phyloP scores from a whole-genome alignment of 2,113 vertebrate species.

The Barnardius zonarius region DNA sequence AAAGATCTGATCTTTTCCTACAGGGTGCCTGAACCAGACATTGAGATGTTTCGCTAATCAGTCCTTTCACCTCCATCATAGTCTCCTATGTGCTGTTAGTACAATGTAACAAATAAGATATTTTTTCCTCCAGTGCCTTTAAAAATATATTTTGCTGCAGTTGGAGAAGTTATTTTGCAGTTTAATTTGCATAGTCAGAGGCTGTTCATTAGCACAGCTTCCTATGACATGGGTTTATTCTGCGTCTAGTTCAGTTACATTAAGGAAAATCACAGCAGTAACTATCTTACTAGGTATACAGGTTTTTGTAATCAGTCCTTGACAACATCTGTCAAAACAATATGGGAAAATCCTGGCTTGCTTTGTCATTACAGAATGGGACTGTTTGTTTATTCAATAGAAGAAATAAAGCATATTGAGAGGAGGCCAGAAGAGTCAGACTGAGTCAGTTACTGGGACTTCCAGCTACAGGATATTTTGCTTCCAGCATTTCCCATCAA shows the following conservation, averaged over 20 bases:
- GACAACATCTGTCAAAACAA: constrained; percentile 54
- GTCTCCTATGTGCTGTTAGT: neutral
- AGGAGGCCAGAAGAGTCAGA: constrained; percentile 30
- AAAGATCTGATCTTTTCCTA: neutral
- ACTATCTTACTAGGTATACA: constrained; percentile 28
- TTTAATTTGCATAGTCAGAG: constrained; percentile 7
- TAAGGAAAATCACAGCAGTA: neutral
- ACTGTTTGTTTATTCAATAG: constrained; percentile 46
- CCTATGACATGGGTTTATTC: constrained; percentile 13
- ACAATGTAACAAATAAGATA: neutral
- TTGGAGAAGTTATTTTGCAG: neutral
- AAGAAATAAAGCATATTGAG: constrained; percentile 51
- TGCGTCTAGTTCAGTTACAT: neutral
- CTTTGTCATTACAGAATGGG: constrained; percentile 10
- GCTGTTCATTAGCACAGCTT: neutral
- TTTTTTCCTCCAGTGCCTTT: neutral
- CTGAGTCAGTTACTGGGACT: constrained; percentile 33
- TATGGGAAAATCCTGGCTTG: constrained; percentile 35
- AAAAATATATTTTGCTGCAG: neutral
- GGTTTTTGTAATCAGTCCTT: constrained; percentile 26
- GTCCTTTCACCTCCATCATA: neutral
- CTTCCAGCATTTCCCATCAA: constrained; percentile 46
- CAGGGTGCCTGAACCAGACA: neutral
- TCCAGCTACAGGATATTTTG: constrained; percentile 54
- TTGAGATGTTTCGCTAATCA: neutral